Evolutionary conservation across 2,888 invertebrate genomes (phyloP), one percentile per base, ranked within the genome.

Genomic region (Venusia cambrica): DNA sequence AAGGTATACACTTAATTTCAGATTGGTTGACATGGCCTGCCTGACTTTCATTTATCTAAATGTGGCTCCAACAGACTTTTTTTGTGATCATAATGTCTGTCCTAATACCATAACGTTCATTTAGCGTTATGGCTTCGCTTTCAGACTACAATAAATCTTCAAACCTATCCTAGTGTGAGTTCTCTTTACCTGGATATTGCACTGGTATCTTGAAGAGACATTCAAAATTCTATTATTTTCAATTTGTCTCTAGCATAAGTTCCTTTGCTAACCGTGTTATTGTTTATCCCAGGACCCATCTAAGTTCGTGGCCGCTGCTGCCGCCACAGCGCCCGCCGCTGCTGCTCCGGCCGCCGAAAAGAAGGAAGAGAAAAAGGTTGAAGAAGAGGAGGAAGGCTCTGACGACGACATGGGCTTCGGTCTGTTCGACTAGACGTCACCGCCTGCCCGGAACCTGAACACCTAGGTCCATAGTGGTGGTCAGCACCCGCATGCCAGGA

Each of bases 371-470:
- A 92, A 94, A 68, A 93, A 94, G 72, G 93, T 93, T 59, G 93
- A 94, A 80, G 93, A 94, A 63, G 94, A 95, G 62, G 95, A 93
- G 38, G 90, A 92, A 3, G 94, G 93, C 69, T 92, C 92, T 46
- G 97, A 97, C 64, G 98, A 98, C 61, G 98, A 98, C 80, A 97
- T 99, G 97, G 98, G 98, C 80, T 97, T 99, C 84, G 98, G 97
- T 80, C 92, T 96, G 10, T 96, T 96, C 72, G 96, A 95, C 80
- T 96, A 94, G 90, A 48, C 50, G 42, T 28, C 15, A 15, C 48
- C 39, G 31, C 30, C 9, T 37, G 25, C 34, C 21, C 18, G 37
- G 36, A 25, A 33, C 31, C 18, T 29, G 21, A 41, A 21, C 34
- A 38, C 15, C 36, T 12, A 11, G 10, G 17, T 21, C 19, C 36